Evolutionary conservation across 2,888 invertebrate genomes (phyloP), one percentile per base, ranked within the genome.

Genomic region (Euspilapteryx auroguttella): DNA sequence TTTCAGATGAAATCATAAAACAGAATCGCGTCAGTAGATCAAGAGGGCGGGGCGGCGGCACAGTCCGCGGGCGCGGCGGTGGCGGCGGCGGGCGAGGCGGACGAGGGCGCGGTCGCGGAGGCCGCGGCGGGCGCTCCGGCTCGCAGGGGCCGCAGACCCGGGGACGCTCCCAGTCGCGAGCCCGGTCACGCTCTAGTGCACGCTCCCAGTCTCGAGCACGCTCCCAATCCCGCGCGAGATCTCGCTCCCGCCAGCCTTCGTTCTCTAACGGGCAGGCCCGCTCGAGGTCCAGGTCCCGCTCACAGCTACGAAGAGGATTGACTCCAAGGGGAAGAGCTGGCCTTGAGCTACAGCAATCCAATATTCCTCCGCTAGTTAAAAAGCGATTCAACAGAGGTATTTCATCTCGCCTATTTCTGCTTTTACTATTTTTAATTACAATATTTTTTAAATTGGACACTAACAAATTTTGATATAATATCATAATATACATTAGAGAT

Each of bases 251-350:
- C 24, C 48, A 45, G 29, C 40, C 39, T 26, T 49, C 47, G 14
- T 49, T 49, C 13, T 58, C 61, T 0, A 48, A 47, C 31, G 63
- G 58, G 2, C 50, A 62, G 14, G 47, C 47, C 0, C 49, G 64
- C 28, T 66, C 66, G 4, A 41, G 45, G 4, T 65, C 69, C 3
- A 47, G 62, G 31, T 58, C 66, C n/a, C 56, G 71, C 15, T 65
- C 65, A 8, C 56, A 53, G 34, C n/a, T 4, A 3, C 37, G 55
- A 2, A 48, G 65, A 36, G 53, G 62, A 2, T 32, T 69, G 15
- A 71, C 73, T 4, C 71, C 71, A 2, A 68, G 59, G 44, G 65
- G 63, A 7, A 49, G 71, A 42, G 69, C 65, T 25, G 71, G 68
- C 20, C 41, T 71, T 25, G 66, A 69, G 41, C 48, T 55, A 21